These are phyloP conservation scores for Lepidotrigona ventralis DNA, from an alignment of 1,140 invertebrate genomes.

Conservation along the genomic window DNA sequence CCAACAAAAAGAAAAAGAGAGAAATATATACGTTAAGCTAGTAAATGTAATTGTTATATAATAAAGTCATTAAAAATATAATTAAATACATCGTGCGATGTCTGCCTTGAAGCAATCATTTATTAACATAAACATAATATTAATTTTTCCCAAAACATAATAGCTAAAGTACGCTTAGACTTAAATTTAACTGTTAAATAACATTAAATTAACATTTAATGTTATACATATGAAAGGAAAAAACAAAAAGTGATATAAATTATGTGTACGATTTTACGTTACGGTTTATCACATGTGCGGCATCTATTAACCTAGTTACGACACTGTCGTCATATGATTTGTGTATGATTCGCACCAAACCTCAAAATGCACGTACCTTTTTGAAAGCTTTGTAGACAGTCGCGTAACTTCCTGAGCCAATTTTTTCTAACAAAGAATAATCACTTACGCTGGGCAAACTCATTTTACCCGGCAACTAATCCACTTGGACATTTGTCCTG, in stretches of 20 bases:
- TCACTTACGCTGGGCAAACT: conserved; percentile 83
- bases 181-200: neutral
- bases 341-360: neutral
- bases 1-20: neutral
- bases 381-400: conserved; percentile 92
- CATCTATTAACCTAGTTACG: conserved; percentile 8
- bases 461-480: conserved; percentile 60
- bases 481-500: conserved; percentile 31
- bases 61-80: neutral
- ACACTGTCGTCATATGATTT: conserved; percentile 21
- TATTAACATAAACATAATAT: neutral
- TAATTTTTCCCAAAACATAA: neutral
- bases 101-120: neutral
- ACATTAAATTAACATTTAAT: neutral
- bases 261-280: neutral
- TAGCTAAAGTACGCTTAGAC: neutral
- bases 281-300: neutral
- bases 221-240: neutral
- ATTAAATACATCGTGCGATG: neutral
- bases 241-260: neutral
- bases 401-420: conserved; percentile 93
- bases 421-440: conserved; percentile 87
- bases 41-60: neutral
- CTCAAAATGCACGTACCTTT: conserved; percentile 82
- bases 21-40: neutral